These are phyloP conservation scores for Riptortus pedestris DNA, from an alignment of 1,140 invertebrate genomes.

Conservation along the genomic window DNA sequence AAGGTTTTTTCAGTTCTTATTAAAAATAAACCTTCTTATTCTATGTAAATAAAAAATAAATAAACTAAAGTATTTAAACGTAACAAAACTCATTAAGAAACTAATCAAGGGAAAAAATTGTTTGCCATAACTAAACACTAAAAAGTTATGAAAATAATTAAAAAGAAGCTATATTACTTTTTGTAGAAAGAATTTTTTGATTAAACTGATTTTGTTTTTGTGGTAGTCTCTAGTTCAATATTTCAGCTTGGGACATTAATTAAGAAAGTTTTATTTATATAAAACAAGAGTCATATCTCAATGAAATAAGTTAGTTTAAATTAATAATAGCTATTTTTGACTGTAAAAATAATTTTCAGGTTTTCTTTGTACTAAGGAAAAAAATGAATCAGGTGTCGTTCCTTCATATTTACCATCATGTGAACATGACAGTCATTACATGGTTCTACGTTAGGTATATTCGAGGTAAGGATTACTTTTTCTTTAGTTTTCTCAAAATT, in stretches of 20 bases:
- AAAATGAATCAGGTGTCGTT: constrained; percentile 51
- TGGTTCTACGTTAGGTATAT: constrained; percentile 44
- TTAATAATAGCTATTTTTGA: background rate
- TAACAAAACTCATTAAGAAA: too few relatives aligned
- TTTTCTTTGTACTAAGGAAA: constrained; percentile 54
- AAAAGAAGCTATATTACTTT: too few relatives aligned
- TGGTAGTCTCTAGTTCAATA: background rate
- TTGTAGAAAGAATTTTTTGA: too few relatives aligned
- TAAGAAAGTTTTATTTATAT: background rate
- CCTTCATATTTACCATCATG: constrained; percentile 54
- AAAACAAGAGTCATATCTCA: background rate
- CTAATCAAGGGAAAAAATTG: too few relatives aligned
- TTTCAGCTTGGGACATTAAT: background rate
- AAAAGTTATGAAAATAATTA: too few relatives aligned
- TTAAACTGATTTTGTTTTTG: background rate
- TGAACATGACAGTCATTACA: constrained; percentile 42
- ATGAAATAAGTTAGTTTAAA: background rate
- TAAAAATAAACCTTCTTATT: too few relatives aligned
- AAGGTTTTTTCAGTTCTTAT: too few relatives aligned
- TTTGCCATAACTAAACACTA: too few relatives aligned
- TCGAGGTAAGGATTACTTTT: constrained; percentile 35
- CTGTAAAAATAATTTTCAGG: constrained; percentile 35
- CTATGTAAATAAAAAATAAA: too few relatives aligned
- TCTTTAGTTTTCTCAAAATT: background rate
- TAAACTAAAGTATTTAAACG: too few relatives aligned